These are phyloP conservation scores for Egretta garzetta DNA, from an alignment of 2,113 vertebrate genomes.

Conservation along the genomic window DNA sequence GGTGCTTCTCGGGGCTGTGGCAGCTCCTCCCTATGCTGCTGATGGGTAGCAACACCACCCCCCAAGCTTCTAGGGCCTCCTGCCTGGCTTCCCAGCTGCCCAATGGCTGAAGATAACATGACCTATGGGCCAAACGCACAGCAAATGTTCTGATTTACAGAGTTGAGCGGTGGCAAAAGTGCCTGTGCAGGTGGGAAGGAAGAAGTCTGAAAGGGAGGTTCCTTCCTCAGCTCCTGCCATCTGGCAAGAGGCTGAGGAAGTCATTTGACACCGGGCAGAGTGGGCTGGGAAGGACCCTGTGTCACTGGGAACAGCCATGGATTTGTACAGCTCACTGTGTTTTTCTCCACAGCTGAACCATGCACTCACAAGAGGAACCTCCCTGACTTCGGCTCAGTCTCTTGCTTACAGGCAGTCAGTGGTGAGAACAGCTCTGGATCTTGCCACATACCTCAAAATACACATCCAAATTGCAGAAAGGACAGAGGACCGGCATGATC, in stretches of 20 bases:
- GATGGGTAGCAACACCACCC: not conserved
- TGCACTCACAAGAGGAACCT: not conserved
- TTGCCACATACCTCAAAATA: not conserved
- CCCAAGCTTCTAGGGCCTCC: rapidly evolving
- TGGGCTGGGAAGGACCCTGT: not conserved
- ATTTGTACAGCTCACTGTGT: rapidly evolving
- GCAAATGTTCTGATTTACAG: not conserved
- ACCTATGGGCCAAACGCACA: not conserved
- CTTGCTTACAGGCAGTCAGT: rapidly evolving
- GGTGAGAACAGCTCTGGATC: not conserved
- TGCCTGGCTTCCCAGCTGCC: not conserved
- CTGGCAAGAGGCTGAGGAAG: not conserved
- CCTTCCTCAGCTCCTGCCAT: not conserved
- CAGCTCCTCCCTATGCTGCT: not conserved
- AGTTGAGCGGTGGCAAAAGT: not conserved
- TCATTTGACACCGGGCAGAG: rapidly evolving
- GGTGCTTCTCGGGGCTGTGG: not conserved
- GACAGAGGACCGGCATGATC: rapidly evolving
- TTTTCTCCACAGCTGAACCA: not conserved
- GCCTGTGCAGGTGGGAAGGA: not conserved
- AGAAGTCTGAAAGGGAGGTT: not conserved
- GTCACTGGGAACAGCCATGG: not conserved
- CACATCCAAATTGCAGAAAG: not conserved
- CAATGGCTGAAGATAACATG: not conserved
- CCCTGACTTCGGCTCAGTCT: rapidly evolving